Evolutionary conservation across 2,797 vertebrate genomes (phyloP).

Genomic region (Forpus xanthops): DNA sequence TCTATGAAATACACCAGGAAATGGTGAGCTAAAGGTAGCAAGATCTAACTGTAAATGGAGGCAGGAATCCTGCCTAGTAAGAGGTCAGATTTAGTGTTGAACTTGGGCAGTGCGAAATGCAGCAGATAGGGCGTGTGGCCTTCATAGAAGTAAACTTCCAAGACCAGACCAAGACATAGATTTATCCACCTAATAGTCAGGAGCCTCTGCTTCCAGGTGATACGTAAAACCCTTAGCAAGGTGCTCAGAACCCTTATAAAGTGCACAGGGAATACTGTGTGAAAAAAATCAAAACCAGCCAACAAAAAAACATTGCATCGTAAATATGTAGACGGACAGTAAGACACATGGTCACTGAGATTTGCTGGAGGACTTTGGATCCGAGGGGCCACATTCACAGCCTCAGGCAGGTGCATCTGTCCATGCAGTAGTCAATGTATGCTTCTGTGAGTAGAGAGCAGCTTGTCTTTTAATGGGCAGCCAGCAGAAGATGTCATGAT

Average conservation of each 20-base stretch:
- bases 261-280: neutral
- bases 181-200: neutral
- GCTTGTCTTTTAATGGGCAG: neutral
- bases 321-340: neutral
- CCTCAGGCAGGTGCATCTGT: neutral
- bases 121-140: neutral
- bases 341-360: neutral
- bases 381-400: neutral
- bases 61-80: no score
- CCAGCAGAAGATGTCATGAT: neutral
- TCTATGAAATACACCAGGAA: neutral
- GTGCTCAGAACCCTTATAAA: neutral
- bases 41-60: neutral
- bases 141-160: neutral
- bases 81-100: neutral
- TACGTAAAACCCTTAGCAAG: neutral
- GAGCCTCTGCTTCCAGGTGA: neutral
- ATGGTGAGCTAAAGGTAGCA: neutral
- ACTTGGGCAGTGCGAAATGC: neutral
- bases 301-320: no score
- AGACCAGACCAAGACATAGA: neutral
- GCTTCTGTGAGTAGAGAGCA: neutral
- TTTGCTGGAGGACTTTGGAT: neutral
- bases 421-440: fast-evolving
- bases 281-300: neutral